Conservation (phyloP, 2,113 vertebrate genomes). For the Tragelaphus scriptus region DNA sequence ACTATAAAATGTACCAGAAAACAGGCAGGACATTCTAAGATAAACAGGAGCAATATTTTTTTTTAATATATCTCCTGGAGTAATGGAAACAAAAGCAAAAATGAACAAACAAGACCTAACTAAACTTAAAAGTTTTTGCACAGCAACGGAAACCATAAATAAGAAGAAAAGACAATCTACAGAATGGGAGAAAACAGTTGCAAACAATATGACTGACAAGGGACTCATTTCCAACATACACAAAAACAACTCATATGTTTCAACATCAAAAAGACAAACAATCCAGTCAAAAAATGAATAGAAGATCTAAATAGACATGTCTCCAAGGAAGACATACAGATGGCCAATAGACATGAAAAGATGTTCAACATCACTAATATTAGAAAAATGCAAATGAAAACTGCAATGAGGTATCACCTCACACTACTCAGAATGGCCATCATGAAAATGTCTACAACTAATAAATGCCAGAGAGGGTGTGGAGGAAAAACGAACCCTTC, state of each 20-base stretch:
- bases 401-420: background rate
- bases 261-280: background rate
- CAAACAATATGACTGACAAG: background rate
- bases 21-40: background rate
- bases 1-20: background rate
- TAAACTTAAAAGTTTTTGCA: background rate
- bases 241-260: background rate
- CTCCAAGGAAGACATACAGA: background rate
- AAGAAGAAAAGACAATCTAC: background rate
- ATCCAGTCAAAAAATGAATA: background rate
- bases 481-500: background rate
- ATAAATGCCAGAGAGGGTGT: background rate
- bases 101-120: background rate
- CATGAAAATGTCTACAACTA: background rate
- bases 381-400: background rate
- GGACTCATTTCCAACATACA: background rate
- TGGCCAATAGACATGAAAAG: background rate
- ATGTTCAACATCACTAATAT: background rate
- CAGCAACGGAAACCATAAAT: background rate
- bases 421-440: background rate
- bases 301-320: background rate
- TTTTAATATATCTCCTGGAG: background rate
- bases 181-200: background rate
- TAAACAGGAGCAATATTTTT: background rate
- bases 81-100: background rate